phyloP scores from a whole-genome alignment of 2,113 vertebrate genomes.

The Azemiops feae region DNA sequence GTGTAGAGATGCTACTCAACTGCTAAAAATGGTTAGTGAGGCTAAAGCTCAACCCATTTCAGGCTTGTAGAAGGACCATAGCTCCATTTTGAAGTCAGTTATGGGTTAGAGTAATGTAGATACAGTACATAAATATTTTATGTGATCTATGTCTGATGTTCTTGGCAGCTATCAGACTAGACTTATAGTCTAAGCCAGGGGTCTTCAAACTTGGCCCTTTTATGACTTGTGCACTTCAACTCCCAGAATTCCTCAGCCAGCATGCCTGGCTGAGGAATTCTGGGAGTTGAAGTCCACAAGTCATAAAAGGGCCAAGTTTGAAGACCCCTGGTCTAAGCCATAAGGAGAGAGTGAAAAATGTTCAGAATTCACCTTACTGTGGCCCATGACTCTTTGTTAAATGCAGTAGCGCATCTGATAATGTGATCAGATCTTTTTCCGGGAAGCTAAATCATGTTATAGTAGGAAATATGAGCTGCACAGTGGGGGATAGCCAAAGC shows the following conservation, averaged over 20 bases:
- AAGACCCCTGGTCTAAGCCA: background rate
- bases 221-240: too few species aligned
- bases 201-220: too few species aligned
- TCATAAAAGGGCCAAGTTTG: too few species aligned
- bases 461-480: constrained; percentile 15
- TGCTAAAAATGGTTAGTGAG: background rate
- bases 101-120: background rate
- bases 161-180: background rate
- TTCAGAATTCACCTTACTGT: background rate
- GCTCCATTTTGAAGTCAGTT: background rate
- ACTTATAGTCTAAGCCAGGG: background rate
- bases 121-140: background rate
- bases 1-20: background rate
- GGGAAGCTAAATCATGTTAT: background rate
- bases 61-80: background rate
- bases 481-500: background rate
- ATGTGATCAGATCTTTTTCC: background rate
- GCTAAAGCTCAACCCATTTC: background rate
- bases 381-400: background rate
- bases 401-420: background rate
- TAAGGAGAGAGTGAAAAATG: constrained; percentile 15
- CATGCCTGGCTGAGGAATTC: too few species aligned
- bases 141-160: background rate
- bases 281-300: too few species aligned
- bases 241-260: too few species aligned